A percentile compares a stretch with the other conserved stretches of the same genome.
phyloP scores from a whole-genome alignment of 2,888 invertebrate genomes.

The Pachliopta kotzebuea region DNA sequence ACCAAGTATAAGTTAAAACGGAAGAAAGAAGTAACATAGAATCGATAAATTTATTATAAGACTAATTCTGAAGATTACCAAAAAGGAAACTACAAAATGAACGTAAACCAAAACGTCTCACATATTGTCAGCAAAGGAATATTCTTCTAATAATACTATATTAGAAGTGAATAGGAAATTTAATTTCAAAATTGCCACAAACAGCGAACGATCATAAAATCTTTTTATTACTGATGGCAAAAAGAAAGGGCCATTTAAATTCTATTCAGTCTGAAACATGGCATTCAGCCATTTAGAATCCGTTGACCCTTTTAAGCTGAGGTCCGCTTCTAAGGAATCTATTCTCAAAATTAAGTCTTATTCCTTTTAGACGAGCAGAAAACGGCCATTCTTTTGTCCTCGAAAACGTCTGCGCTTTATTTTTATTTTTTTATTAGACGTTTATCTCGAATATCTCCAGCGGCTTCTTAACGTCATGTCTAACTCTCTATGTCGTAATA shows the following conservation, averaged over 20 bases:
- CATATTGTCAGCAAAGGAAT: too few relatives aligned
- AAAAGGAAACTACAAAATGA: too few relatives aligned
- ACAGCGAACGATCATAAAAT: neutral
- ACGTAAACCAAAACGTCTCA: too few relatives aligned
- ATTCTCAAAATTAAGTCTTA: constrained; percentile 28
- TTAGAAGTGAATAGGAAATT: too few relatives aligned
- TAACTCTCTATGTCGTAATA: neutral
- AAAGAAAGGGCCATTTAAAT: constrained; percentile 31
- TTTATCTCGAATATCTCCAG: constrained; percentile 8
- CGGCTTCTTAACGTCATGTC: neutral
- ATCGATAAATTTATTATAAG: too few relatives aligned
- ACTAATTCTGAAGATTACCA: too few relatives aligned
- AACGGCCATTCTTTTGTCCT: constrained; percentile 23
- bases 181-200: neutral
- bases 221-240: constrained; percentile 31
- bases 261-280: constrained; percentile 23
- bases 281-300: constrained; percentile 24
- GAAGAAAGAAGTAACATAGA: too few relatives aligned
- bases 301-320: constrained; percentile 26
- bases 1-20: too few relatives aligned
- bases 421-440: constrained; percentile 6
- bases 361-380: constrained; percentile 20
- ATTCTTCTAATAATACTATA: too few relatives aligned
- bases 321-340: constrained; percentile 25
- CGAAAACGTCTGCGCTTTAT: constrained; percentile 19